phyloP scores from a whole-genome alignment of 2,113 vertebrate species.

The Pelusios castaneus region DNA sequence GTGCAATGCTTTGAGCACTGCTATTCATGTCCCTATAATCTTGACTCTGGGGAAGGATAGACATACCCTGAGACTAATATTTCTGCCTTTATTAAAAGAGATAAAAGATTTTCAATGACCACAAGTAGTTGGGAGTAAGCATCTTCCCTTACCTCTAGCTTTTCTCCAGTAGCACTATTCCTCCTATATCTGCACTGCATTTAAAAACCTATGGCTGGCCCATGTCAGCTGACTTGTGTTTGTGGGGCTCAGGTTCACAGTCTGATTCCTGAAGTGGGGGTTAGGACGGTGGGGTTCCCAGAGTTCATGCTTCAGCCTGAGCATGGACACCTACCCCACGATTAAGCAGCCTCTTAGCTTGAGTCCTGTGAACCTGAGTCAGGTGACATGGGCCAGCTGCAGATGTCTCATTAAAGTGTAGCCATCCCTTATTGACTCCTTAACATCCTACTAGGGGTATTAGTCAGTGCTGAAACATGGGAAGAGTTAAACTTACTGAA shows the following conservation, averaged over 20 bases:
- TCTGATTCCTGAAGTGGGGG: background rate
- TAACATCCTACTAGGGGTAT: background rate
- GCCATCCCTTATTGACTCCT: background rate
- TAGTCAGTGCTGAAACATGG: background rate
- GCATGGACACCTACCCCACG: background rate
- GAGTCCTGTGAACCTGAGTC: background rate
- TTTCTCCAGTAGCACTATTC: background rate
- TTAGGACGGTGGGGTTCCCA: background rate
- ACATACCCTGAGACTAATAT: background rate
- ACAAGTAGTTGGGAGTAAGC: background rate
- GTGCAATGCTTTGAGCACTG: background rate
- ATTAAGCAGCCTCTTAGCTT: background rate
- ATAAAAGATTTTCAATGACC: background rate
- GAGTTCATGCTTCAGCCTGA: background rate
- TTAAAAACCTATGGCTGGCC: background rate
- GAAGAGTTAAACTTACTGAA: background rate
- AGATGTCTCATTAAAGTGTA: background rate
- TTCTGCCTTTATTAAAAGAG: background rate
- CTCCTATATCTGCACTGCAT: background rate
- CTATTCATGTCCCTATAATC: too few relatives aligned
- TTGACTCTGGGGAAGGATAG: too few relatives aligned
- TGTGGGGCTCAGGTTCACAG: background rate
- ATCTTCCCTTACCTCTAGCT: background rate
- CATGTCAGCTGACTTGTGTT: background rate
- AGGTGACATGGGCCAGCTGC: background rate